Evolutionary conservation across 2,797 vertebrate genomes (phyloP), one percentile per base, ranked within the genome.

Genomic region (Esox masquinongy): DNA sequence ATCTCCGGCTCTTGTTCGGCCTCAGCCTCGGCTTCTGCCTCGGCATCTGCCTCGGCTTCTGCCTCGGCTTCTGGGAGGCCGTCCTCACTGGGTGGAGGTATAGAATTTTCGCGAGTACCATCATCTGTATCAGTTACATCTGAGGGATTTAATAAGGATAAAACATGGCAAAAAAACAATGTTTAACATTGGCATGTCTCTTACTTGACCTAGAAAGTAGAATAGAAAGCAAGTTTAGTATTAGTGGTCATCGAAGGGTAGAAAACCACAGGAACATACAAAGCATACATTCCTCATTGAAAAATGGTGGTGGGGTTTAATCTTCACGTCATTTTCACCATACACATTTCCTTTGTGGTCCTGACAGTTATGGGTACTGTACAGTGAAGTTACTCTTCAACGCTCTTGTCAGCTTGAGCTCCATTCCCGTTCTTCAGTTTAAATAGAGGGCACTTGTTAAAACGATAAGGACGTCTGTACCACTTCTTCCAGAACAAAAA

Each of bases 81-180:
- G 92, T 97, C 96, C 94, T 97, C 96, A 93, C 94, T 94, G 93
- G 95, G 93, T 91, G 96, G 95, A 95, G 95, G 94, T 95, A 97
- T 99, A 95, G 96, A 96, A 96, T 97, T 96, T 95, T 98, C 97
- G 93, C 95, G 96, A 97, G 96, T 97, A 97, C 94, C 96, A 96
- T 99, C 98, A 97, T 97, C 97, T 96, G 97, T 98, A 97, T 98
- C 97, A 97, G 97, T 97, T 97, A 99, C 94, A 99, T 99, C 98
- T 99, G 97, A 98, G 97, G 97, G 97, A 98, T 98, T 98, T 95
- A 98, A 99, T 94, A 96, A 98, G 97, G 97, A 98, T 99, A 99
- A 96, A 92, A 99, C 97, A 99, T 94, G 96, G 98, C 97, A 99
- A 97, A 95, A 95, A 90, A 92, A 94, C 87, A 94, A 85, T 84